A percentile compares a stretch with the other conserved stretches of the same genome.
phyloP scores from a whole-genome alignment of 2,888 invertebrate genomes.

The Agrotis puta region DNA sequence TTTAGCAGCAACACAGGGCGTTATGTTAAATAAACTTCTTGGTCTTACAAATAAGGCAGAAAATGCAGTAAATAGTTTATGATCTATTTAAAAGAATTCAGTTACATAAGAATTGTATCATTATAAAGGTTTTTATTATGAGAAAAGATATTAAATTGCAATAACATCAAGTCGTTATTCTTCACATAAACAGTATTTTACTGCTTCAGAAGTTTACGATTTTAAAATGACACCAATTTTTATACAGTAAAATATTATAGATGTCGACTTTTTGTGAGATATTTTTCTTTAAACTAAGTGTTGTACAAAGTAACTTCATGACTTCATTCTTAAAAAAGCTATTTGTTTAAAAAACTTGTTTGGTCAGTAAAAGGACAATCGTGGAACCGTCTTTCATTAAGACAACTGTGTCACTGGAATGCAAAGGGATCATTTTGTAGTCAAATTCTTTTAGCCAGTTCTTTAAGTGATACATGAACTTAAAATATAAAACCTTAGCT shows the following conservation, averaged over 20 bases:
- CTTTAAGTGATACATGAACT: too few relatives aligned
- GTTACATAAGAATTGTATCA: neutral
- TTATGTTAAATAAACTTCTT: neutral
- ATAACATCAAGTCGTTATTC: constrained; percentile 6
- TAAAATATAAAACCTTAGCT: too few relatives aligned
- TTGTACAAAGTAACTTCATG: neutral
- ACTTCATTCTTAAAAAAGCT: neutral
- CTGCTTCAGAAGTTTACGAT: constrained; percentile 1
- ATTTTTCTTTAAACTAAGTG: neutral
- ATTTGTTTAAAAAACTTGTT: neutral
- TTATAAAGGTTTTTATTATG: constrained; percentile 7
- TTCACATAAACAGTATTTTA: constrained; percentile 10
- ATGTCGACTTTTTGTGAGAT: neutral
- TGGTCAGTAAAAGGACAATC: too few relatives aligned
- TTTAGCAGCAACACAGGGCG: neutral
- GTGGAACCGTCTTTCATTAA: too few relatives aligned
- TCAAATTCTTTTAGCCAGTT: too few relatives aligned
- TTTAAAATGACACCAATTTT: constrained; percentile 11
- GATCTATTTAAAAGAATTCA: neutral
- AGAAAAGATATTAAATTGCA: constrained; percentile 22
- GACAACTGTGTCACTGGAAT: too few relatives aligned
- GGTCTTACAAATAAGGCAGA: neutral
- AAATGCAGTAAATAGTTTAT: neutral
- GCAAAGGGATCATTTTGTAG: too few relatives aligned
- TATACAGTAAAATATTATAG: neutral